Evolutionary conservation across 2,888 invertebrate genomes (phyloP), one percentile per base, ranked within the genome.

Genomic region (Hermaeophaga mercurialis): DNA sequence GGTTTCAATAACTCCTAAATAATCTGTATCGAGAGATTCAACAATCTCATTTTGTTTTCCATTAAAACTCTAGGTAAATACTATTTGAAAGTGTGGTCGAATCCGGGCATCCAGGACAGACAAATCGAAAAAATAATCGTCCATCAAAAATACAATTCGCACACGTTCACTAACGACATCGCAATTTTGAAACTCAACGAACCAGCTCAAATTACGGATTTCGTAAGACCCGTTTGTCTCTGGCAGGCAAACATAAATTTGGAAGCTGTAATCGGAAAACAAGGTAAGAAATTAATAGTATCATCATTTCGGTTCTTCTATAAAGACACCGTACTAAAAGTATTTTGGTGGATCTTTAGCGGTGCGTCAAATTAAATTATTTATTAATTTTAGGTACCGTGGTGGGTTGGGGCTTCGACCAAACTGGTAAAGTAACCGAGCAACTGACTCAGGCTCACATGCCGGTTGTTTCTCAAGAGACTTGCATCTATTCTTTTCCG

Each of bases 381-480:
- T n/a, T n/a, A n/a, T 19, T 39, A 44, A 33, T 64, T 62, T 11
- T 55, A 77, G 78, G 77, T 33, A 66, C 59, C 19, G 72, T 78
- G 1, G 75, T 76, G 41, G 79, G 79, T 3, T 79, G 79, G 69
- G 85, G 85, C 34, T 84, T 81, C 68, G 84, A 85, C 66, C 82
- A 84, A 63, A 81, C 79, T 1, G 83, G 83, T 6, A 79, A 79
- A 17, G 80, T 84, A 0, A 82, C 83, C 0, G 84, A 84, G 62
- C 82, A 83, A 58, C 70, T 85, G 33, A 81, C 80, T 12, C 76
- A 83, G 55, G 82, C 84, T 0, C 80, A 81, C 59, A 84, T 85
- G 84, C 85, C 85, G 0, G 78, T 85, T 6, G 83, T 85, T 0
- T 80, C 82, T 60, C 81, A 81, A 59, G 80, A 82, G 68, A 82